Evolutionary conservation across 2,113 vertebrate species (phyloP).

Genomic region (Caranx melampygus): DNA sequence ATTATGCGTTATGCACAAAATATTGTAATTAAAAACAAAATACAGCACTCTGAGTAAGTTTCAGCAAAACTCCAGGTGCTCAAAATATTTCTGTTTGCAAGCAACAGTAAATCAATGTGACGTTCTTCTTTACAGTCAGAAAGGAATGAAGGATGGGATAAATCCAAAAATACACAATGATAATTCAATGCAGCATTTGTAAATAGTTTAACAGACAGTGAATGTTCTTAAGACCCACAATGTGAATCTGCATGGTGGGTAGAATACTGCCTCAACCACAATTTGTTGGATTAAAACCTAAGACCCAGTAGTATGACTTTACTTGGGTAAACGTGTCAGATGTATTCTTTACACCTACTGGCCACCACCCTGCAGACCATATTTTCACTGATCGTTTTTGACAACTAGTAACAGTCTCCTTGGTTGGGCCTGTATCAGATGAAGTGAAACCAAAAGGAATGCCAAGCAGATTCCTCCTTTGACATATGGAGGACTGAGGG

Average conservation of each 20-base stretch:
- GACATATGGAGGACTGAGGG: slow-evolving; percentile 3
- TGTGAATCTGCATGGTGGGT: slow-evolving; percentile 4
- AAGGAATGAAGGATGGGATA: slow-evolving; percentile 20
- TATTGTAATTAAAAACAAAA: slow-evolving; percentile 26
- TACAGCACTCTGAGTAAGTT: background rate
- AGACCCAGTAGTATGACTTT: slow-evolving; percentile 14
- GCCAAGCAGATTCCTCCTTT: slow-evolving; percentile 25
- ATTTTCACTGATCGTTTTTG: slow-evolving; percentile 1
- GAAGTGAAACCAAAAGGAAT: slow-evolving; percentile 21
- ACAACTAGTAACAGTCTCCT: background rate
- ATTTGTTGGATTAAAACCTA: slow-evolving; percentile 58
- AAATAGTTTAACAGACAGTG: slow-evolving; percentile 8
- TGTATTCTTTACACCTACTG: slow-evolving; percentile 11
- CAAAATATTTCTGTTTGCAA: slow-evolving; percentile 33
- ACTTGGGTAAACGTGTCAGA: slow-evolving; percentile 3
- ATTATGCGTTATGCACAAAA: background rate
- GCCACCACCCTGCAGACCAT: background rate
- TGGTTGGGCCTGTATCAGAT: background rate
- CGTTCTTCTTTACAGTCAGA: slow-evolving; percentile 12
- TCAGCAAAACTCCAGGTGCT: slow-evolving; percentile 17
- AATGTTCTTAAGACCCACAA: background rate
- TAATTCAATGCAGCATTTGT: slow-evolving; percentile 23
- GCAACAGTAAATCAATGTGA: slow-evolving; percentile 31
- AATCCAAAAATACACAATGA: slow-evolving; percentile 22
- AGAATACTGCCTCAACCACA: slow-evolving; percentile 36